Base-by-base conservation (phyloP, 2,797 vertebrate species). In the Garrulus glandarius region DNA sequence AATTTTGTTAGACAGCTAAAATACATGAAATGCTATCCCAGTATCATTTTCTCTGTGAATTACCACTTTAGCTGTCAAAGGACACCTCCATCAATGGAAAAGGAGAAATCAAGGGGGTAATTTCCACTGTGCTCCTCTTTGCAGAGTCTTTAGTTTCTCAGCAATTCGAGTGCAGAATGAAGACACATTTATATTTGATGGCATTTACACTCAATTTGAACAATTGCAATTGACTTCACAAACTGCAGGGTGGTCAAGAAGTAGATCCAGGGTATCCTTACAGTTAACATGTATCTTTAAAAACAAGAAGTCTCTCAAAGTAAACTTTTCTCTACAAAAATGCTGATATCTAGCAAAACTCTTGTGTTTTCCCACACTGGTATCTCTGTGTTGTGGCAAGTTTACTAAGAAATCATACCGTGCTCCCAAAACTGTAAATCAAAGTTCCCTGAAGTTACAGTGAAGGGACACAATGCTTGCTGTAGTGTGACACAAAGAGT, bases 1-100 rank as follows among this genome's bases (percentile, higher is more conserved):
- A 92, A 93, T 96, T 93, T 72, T 59, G 47, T 92, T 85, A 85
- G 95, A 95, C 95, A 97, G 92, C 87, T 94, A 91, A 95, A 96
- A 92, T 65, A 89, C 75, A 63, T 59, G 36, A 87, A 91, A 78
- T 85, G 21, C 61, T 91, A 70, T 70, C 59, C 90, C 60, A 55
- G 76, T 91, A 89, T 93, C 56, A 85, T 94, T 96, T 96, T 91
- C 89, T 87, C 64, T 32, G 27, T 64, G 81, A 96, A 79, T 89
- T 94, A 74, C 79, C 93, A 88, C 75, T 83, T 91, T 78, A 78
- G 91, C 85, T 97, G 89, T 91, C 79, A 78, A 87, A 91, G 71
- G 69, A 96, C 76, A 92, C 60, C 61, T 92, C 87, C 69, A 56
- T 91, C 93, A 75, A 36, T 46, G 63, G 59, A 80, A 87, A 87